Conservation (phyloP, 2,113 vertebrate species). For the Megaleporinus macrocephalus region DNA sequence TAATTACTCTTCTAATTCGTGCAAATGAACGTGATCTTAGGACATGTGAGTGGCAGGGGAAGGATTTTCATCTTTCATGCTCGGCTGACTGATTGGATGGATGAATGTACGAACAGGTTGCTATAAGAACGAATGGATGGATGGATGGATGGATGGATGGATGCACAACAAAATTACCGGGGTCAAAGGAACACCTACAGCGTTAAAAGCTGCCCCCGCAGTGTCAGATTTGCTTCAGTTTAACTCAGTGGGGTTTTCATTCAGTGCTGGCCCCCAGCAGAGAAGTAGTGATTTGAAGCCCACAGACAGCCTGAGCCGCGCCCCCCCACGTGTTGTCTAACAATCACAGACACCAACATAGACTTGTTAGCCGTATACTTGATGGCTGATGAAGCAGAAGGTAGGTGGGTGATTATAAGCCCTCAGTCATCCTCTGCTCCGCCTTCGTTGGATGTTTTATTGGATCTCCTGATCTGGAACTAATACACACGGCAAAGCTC, state of each 20-base stretch:
- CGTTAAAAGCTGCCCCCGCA: background rate
- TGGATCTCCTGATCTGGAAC: background rate
- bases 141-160: background rate
- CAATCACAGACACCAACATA: background rate
- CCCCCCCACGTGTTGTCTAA: background rate
- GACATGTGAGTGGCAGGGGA: background rate
- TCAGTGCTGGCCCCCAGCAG: background rate
- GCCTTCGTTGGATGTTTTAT: background rate
- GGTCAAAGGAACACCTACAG: background rate
- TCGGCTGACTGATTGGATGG: background rate
- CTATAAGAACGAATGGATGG: background rate
- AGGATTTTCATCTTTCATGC: background rate
- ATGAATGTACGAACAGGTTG: background rate
- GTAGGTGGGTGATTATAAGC: background rate
- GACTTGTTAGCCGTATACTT: background rate
- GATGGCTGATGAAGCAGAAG: background rate
- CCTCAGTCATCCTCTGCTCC: background rate
- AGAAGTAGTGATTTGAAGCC: constrained; percentile 5
- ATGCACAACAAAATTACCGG: background rate
- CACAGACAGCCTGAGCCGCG: background rate
- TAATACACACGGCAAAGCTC: background rate
- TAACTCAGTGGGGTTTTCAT: constrained; percentile 7
- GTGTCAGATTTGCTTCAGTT: background rate
- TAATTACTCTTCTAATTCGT: constrained; percentile 23
- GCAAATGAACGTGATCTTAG: background rate